Evolutionary conservation across 2,113 vertebrate genomes (phyloP), one percentile per base, ranked within the genome.

Genomic region (Ancistrus triradiatus): DNA sequence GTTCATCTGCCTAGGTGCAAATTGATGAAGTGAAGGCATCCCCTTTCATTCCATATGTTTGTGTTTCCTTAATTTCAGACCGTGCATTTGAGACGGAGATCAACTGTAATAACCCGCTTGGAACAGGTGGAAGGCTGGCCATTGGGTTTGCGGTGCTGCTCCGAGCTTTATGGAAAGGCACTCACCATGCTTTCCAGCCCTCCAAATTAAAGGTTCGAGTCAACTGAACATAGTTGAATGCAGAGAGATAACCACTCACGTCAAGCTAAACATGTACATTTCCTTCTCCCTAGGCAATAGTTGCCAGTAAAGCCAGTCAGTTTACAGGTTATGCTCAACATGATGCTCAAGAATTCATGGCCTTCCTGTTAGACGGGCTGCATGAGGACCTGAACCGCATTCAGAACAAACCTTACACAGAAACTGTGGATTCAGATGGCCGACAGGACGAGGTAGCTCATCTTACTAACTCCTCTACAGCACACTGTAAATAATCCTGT

Each of bases 161-260:
- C 66, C 86, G 92, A 61, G 91, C 94, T 0, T 87, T 99, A 7
- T 99, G 96, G 96, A 99, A 98, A 76, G 96, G 96, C 63, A 98
- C 95, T 0, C 94, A 98, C 69, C 95, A 99, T 10, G 94, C 96
- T 69, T 98, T 98, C 77, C 95, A 97, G 73, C 96, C 96, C 40
- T 98, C 95, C 14, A 98, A 97, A 68, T 83, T 99, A 73, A 99
- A 99, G 92, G 96, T 98, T n/a, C n/a, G n/a, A n/a, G n/a, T n/a
- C n/a, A n/a, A n/a, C n/a, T n/a, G n/a, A n/a, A n/a, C n/a, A n/a
- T n/a, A n/a, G n/a, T n/a, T n/a, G n/a, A n/a, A n/a, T n/a, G n/a
- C n/a, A n/a, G n/a, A n/a, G n/a, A n/a, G 22, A 18, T 14, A 55
- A n/a, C 7, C 27, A 27, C 6, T 10, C 6, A 53, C 52, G 24